Base-by-base conservation (phyloP, 2,888 invertebrate species). In the Heteromyza rotundicornis region DNA sequence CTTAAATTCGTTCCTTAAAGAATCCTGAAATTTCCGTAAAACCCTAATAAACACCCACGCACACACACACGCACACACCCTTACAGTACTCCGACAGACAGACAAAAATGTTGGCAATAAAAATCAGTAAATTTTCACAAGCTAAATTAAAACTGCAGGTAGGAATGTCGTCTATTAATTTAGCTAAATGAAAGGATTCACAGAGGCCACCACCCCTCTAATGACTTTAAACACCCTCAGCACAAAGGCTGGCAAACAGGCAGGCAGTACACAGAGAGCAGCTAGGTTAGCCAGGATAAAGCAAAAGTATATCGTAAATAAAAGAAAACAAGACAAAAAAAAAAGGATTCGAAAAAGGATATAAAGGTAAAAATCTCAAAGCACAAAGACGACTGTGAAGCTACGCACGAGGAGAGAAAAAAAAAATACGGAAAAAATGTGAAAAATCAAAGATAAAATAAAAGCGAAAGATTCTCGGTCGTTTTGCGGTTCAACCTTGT, bases 401-500 rank as follows among this genome's bases (percentile, higher is more conserved):
- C n/a, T n/a, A n/a, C n/a, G n/a, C n/a, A 27, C 10, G 35, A 32
- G 14, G 5, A 40, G n/a, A n/a, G 5, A 40, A n/a, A 40, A 40
- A 14, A 40, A 8, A 2, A n/a, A 3, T n/a, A n/a, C 10, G 47
- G 14, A 47, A 47, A 47, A 47, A 47, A 3, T 47, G 19, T 20
- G 20, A 62, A 63, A 68, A 69, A 71, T 68, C 64, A 68, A 58
- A 70, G 65, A 64, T 67, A 62, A 67, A 67, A 70, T 68, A 68
- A 68, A 68, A 70, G 64, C 63, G 65, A 67, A n/a, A n/a, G 65
- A 70, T 68, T 67, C 67, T 70, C 74, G 72, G 70, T 74, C 72
- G 71, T 78, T 78, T 79, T 78, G 75, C 66, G 72, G 77, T 77
- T 80, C 76, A 78, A 79, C 77, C 73, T 76, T 78, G 78, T 78